Base-by-base conservation (phyloP, 1,140 invertebrate species). In the Megalopta genalis region DNA sequence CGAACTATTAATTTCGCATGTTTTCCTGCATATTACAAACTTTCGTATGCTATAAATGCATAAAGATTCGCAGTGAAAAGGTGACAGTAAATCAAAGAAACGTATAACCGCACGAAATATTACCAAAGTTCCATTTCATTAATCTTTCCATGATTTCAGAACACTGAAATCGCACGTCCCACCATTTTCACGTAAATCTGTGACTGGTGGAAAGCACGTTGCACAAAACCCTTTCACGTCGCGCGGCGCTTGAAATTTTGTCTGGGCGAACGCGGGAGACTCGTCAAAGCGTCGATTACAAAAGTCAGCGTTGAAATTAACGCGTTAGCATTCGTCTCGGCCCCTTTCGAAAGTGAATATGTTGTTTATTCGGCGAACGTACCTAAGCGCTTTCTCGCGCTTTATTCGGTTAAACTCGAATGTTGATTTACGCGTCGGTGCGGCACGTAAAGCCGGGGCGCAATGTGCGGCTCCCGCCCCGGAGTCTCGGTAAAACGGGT, bases 401-500 rank as follows among this genome's bases (percentile, higher is more conserved):
- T 70, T 71, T 27, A 27, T 71, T 69, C 54, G 14, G 32, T 5
- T 65, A 57, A 82, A 84, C 74, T 59, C 52, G 42, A 62, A 70
- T 27, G 71, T 85, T 68, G 66, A 76, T 79, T 84, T 74, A 62
- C 82, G 49, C 77, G 59, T 63, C 37, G 52, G 74, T 52, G 66
- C 39, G 39, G 16, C 49, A 46, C 75, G 75, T 67, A 80, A 82
- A 86, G 62, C 72, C 46, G 63, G 63, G 46, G 18, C 63, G 52
- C 32, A 32, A 32, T 4, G 32, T 4, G 32, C 32, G 32, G 32
- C 23, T 32, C 52, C 21, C 63, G 59, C 18, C n/a, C 42, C 37
- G 68, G 6, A 72, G 74, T 46, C 76, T 54, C 68, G 54, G 63
- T 75, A 64, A 81, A 78, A 77, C 81, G 81, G 84, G 74, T 83